These are phyloP conservation scores for Rhopilema esculentum DNA, from an alignment of 30 jellyfish, hydroid and myxozoan genomes.

Conservation along the genomic window DNA sequence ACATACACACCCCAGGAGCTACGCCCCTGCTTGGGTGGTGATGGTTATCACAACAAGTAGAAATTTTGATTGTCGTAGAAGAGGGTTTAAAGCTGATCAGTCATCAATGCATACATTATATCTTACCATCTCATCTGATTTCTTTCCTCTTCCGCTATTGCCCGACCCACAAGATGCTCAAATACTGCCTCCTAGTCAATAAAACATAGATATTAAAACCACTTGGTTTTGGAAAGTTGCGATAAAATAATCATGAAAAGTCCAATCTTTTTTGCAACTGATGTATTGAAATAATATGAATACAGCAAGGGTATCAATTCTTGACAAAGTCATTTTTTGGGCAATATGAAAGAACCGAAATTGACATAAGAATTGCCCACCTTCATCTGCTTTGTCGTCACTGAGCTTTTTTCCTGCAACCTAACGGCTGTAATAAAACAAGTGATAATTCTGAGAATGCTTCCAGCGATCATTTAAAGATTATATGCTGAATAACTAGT, in stretches of 20 bases:
- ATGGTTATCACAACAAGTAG: too few species aligned
- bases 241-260: neutral
- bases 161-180: slow-evolving; percentile 80
- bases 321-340: neutral
- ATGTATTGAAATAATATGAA: neutral
- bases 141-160: slow-evolving; percentile 85
- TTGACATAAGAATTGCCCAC: neutral
- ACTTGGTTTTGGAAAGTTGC: neutral
- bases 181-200: slow-evolving; percentile 82
- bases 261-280: neutral
- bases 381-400: slow-evolving; percentile 64
- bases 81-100: too few species aligned
- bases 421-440: slow-evolving; percentile 30
- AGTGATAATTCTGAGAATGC: too few species aligned
- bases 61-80: too few species aligned
- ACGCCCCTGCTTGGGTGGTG: too few species aligned
- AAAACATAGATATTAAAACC: too few species aligned
- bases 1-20: too few species aligned
- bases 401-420: slow-evolving; percentile 7
- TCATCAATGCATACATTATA: neutral
- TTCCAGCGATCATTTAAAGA: too few species aligned
- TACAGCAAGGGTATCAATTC: neutral
- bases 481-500: too few species aligned
- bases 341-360: neutral
- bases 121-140: slow-evolving; percentile 90